These are phyloP conservation scores for Gonioctena quinquepunctata DNA, from an alignment of 1,140 invertebrate genomes.

Conservation along the genomic window DNA sequence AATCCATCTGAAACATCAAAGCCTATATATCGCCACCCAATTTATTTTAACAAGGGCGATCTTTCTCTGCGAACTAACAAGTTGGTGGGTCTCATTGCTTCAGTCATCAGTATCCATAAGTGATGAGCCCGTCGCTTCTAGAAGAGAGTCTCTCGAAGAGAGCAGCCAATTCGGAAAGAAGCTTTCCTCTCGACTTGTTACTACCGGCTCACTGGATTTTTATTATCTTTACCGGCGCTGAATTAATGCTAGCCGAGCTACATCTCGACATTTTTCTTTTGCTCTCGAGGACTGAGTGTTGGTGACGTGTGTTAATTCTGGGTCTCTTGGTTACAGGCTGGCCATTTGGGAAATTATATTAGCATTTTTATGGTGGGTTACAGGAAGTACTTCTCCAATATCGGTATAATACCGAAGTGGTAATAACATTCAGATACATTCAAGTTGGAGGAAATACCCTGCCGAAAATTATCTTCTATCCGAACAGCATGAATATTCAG, in stretches of 20 bases:
- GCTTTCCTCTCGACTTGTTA: constrained; percentile 36
- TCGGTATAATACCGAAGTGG: no score
- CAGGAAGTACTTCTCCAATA: not conserved
- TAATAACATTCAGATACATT: no score
- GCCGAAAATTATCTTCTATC: no score
- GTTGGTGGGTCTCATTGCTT: constrained; percentile 55
- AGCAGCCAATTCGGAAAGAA: constrained; percentile 41
- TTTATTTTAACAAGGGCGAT: constrained; percentile 52
- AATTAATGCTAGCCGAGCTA: constrained; percentile 38
- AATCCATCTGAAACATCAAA: constrained; percentile 33
- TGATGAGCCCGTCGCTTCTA: constrained; percentile 54
- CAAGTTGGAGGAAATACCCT: no score
- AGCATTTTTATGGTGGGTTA: not conserved
- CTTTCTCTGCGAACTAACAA: constrained; percentile 43
- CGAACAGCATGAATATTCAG: no score
- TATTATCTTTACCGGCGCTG: constrained; percentile 43
- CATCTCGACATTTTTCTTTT: constrained; percentile 34
- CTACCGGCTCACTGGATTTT: constrained; percentile 32
- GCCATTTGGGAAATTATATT: not conserved
- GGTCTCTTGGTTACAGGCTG: not conserved
- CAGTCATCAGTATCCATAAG: constrained; percentile 66
- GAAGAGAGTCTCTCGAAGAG: constrained; percentile 19
- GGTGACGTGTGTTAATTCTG: not conserved
- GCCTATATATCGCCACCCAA: constrained; percentile 39
- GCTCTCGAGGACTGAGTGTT: constrained; percentile 10